phyloP scores from a whole-genome alignment of 1,140 invertebrate genomes.

The Formica selysi region DNA sequence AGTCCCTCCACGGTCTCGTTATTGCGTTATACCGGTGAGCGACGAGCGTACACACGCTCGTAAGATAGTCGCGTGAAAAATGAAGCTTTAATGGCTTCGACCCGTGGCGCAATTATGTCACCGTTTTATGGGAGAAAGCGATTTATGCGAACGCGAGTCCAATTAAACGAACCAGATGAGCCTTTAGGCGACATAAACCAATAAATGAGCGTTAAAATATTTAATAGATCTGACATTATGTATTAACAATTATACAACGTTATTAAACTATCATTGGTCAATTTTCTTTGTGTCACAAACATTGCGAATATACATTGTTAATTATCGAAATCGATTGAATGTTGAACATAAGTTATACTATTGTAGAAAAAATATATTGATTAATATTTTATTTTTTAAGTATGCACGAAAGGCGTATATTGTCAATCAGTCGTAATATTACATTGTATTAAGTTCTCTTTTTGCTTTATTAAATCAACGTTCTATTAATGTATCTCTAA shows the following conservation, averaged over 20 bases:
- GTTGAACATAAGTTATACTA: not conserved
- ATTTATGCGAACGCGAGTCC: constrained; percentile 26
- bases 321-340: not conserved
- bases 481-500: constrained; percentile 8
- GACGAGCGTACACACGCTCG: not conserved
- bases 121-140: not conserved
- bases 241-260: not conserved
- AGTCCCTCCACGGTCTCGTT: constrained; percentile 33
- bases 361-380: not conserved
- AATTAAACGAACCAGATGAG: constrained; percentile 31
- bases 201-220: not conserved
- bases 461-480: not conserved
- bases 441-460: not conserved
- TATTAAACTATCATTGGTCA: not conserved
- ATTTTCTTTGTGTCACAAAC: not conserved
- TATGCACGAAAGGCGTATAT: not conserved
- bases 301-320: not conserved
- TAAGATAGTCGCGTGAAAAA: constrained; percentile 42
- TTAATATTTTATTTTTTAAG: not conserved
- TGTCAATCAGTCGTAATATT: not conserved
- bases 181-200: not conserved
- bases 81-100: constrained; percentile 49
- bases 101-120: constrained; percentile 28
- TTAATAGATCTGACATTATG: not conserved
- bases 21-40: constrained; percentile 28